Conservation (phyloP, 2,888 invertebrate genomes). For the Lasioglossum marginatum region DNA sequence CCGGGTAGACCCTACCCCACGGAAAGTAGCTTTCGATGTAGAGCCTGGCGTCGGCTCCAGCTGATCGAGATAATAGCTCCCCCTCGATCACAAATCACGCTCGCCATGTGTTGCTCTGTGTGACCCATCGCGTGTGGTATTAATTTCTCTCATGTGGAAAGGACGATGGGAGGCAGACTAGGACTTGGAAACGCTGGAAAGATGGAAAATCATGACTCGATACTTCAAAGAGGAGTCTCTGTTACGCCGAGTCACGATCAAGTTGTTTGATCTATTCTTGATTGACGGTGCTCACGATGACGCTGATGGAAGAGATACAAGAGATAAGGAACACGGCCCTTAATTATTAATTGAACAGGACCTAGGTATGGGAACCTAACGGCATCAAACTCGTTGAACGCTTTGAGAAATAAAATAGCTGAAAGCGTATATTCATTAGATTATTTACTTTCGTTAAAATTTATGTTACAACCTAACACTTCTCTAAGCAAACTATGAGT, state of each 20-base stretch:
- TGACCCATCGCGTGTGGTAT: constrained; percentile 9
- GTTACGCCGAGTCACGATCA: background rate
- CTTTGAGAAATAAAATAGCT: background rate
- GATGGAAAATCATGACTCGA: background rate
- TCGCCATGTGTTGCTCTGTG: constrained; percentile 1
- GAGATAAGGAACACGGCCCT: background rate
- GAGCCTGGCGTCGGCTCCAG: constrained; percentile 2
- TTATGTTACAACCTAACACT: background rate
- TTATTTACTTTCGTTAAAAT: background rate
- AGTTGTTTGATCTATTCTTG: constrained; percentile 3
- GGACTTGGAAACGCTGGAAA: background rate
- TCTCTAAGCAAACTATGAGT: background rate
- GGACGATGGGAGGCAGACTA: background rate
- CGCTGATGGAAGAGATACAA: background rate
- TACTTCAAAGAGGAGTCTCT: background rate
- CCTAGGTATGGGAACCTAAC: background rate
- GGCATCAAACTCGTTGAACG: background rate
- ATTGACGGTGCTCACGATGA: background rate
- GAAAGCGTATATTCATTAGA: background rate
- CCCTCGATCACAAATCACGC: constrained; percentile 10
- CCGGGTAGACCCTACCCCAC: background rate
- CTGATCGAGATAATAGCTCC: constrained; percentile 13
- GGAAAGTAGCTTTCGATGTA: constrained; percentile 13
- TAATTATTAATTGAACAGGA: background rate
- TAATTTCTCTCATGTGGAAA: background rate